These are phyloP conservation scores for Sebastes flavidus DNA, from an alignment of 2,797 vertebrate species.

Conservation along the genomic window DNA sequence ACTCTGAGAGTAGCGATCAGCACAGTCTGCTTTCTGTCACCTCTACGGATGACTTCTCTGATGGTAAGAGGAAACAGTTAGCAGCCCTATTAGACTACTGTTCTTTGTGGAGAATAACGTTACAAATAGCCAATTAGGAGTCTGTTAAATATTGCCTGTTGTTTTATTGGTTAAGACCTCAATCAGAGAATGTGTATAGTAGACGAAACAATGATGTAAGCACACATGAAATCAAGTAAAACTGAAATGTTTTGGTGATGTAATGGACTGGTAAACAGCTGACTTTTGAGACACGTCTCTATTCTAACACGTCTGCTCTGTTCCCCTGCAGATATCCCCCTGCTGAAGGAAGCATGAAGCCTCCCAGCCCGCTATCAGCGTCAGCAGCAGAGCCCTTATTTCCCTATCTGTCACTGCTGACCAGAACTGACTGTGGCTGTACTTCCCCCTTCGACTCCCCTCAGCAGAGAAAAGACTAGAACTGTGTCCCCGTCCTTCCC, in stretches of 20 bases:
- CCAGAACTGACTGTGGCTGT: constrained; percentile 76
- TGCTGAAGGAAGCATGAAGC: constrained; percentile 98
- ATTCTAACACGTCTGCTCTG: constrained; percentile 32
- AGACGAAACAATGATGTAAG: neutral
- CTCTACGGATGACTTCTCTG: constrained; percentile 92
- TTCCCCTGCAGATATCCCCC: constrained; percentile 90
- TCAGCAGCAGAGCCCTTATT: constrained; percentile 46
- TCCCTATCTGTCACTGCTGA: constrained; percentile 65
- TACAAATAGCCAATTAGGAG: neutral
- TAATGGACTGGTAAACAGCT: neutral
- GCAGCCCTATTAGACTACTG: no score
- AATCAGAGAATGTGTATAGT: neutral
- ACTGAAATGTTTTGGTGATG: neutral
- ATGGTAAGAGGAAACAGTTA: constrained; percentile 82
- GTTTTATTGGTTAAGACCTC: neutral
- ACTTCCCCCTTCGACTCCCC: constrained; percentile 15
- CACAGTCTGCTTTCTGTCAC: constrained; percentile 96
- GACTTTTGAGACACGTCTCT: neutral
- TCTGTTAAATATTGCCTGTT: neutral
- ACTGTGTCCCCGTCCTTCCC: constrained; percentile 46
- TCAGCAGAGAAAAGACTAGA: constrained; percentile 63
- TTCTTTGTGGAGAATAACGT: neutral
- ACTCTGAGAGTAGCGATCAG: constrained; percentile 94
- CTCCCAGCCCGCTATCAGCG: constrained; percentile 66
- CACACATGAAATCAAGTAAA: neutral